Percentiles rank a stretch among this genome's conserved stretches.
Conservation (phyloP, 2,797 vertebrate genomes). For the Cheirogaleus major region DNA sequence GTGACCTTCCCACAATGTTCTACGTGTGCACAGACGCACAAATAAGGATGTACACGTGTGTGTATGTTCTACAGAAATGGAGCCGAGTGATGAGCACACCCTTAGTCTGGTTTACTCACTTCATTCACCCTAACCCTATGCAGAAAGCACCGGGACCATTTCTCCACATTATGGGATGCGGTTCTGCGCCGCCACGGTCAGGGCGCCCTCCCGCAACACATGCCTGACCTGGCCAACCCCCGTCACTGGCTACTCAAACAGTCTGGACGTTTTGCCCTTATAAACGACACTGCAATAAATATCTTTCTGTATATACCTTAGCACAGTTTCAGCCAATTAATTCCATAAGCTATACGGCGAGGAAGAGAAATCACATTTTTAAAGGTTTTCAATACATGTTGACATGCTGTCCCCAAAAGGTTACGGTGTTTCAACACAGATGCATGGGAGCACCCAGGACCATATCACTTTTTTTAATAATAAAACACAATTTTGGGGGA, state of each 20-base stretch:
- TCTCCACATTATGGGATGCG: fast-evolving
- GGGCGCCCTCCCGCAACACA: neutral
- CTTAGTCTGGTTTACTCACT: neutral
- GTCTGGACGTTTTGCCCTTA: neutral
- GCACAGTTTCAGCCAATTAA: neutral
- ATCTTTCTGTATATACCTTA: neutral
- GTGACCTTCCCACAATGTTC: neutral
- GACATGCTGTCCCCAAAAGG: neutral
- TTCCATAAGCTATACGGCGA: neutral
- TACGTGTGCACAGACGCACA: too few species aligned
- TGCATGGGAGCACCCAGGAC: neutral
- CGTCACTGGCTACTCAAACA: too few species aligned
- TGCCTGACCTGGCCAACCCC: neutral
- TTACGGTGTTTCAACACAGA: neutral
- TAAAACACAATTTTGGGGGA: neutral
- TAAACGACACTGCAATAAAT: neutral
- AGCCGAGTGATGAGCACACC: fast-evolving
- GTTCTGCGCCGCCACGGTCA: neutral
- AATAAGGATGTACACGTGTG: fast-evolving
- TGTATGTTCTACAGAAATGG: neutral
- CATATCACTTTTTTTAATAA: neutral
- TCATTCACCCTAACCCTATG: neutral
- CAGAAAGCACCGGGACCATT: neutral
- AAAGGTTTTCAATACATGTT: neutral
- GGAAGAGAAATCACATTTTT: neutral